These are phyloP conservation scores for Ochropacha duplaris DNA, from an alignment of 2,888 invertebrate species.

Conservation along the genomic window DNA sequence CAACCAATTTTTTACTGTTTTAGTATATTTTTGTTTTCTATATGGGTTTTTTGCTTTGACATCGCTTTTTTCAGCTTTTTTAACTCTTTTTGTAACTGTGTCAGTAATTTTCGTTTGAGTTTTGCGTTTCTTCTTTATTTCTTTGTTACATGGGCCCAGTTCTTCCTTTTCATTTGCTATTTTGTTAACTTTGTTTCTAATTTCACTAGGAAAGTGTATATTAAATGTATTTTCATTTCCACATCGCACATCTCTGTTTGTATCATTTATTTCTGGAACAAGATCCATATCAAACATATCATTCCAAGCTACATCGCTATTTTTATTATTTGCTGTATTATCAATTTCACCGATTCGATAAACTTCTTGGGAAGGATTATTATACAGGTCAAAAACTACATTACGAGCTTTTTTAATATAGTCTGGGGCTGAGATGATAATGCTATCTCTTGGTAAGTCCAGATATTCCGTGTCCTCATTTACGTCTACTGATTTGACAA, in stretches of 20 bases:
- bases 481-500: background rate
- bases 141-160: slow-evolving; percentile 6
- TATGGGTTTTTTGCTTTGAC: slow-evolving; percentile 21
- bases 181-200: background rate
- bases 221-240: background rate
- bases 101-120: slow-evolving; percentile 23
- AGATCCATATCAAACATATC: slow-evolving; percentile 63
- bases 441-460: background rate
- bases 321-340: background rate
- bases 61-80: slow-evolving; percentile 21
- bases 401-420: background rate
- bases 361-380: background rate
- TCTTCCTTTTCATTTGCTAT: slow-evolving; percentile 10
- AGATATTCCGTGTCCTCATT: background rate
- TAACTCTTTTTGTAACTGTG: slow-evolving; percentile 33
- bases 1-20: slow-evolving; percentile 63
- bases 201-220: background rate
- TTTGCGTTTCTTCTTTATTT: slow-evolving; percentile 25
- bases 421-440: background rate
- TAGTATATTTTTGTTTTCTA: slow-evolving; percentile 58
- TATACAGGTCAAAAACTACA: background rate
- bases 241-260: slow-evolving; percentile 1
- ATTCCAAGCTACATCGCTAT: slow-evolving; percentile 43
- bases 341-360: background rate
- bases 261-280: slow-evolving; percentile 23